Evolutionary conservation across 2,888 invertebrate genomes (phyloP), one percentile per base, ranked within the genome.

Genomic region (Mythimna impura): DNA sequence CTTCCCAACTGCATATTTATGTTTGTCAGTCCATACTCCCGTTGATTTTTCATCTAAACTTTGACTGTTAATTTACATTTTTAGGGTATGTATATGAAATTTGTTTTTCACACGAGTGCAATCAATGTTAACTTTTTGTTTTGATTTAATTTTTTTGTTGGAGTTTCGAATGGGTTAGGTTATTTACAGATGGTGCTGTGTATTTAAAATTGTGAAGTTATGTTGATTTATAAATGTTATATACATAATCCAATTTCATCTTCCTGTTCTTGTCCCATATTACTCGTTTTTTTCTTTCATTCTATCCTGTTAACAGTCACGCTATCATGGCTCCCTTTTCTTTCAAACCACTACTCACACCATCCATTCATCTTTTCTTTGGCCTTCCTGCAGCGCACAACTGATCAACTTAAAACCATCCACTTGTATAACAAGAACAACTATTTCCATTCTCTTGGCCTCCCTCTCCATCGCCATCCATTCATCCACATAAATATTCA

Each of bases 31-130:
- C 40, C 57, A 40, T 55, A 30, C 61, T 63, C 40, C 60, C 72
- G 79, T 81, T 81, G 80, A 83, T 86, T 86, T 88, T 88, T 82
- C 86, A 85, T 81, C 72, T 67, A 76, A 87, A 85, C 80, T 88
- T 86, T 84, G 83, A 82, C 70, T 78, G 60, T 86, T 82, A 78
- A 87, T 87, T 88, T 84, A 69, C 82, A 83, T 86, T 82, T 82
- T 87, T 76, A 76, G 76, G 78, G 71, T 77, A 47, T 17, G 17
- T 17, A 81, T 75, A 64, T 78, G 58, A 73, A 78, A 76, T 75
- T 71, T 73, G 71, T 71, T 81, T 73, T 75, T 62, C 81, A 74
- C 76, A 61, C 68, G 66, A 71, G 70, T 66, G 78, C 74, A 75
- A 75, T 78, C 73, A 70, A 66, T 73, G 70, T 74, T 30, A 30